Evolutionary conservation across 2,888 invertebrate species (phyloP).

Genomic region (Drosophila pegasa): DNA sequence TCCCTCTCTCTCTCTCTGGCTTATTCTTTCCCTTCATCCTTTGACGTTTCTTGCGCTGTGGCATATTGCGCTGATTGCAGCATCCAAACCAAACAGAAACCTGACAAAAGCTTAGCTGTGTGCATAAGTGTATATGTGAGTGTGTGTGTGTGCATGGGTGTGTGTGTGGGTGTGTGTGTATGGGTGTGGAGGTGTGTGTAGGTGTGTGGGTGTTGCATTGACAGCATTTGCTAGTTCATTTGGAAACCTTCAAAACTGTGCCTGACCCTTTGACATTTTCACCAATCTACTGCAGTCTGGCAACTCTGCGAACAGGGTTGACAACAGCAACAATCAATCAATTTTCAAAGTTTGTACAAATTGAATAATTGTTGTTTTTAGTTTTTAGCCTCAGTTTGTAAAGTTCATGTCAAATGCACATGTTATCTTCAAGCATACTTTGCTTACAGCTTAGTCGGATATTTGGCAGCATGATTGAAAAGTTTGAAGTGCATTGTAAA

Average conservation of each 20-base stretch:
- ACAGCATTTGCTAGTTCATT: conserved; percentile 9
- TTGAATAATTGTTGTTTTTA: no score
- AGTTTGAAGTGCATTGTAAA: no score
- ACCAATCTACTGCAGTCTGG: neutral
- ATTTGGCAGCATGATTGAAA: no score
- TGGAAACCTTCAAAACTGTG: neutral
- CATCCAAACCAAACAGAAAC: conserved; percentile 13
- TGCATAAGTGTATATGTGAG: no score
- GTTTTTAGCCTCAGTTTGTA: neutral
- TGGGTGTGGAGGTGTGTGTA: conserved; percentile 1
- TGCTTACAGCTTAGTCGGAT: no score
- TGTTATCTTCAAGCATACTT: neutral
- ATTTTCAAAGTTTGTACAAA: no score
- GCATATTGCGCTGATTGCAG: conserved; percentile 43
- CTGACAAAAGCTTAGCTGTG: conserved; percentile 13
- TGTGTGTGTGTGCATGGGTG: no score
- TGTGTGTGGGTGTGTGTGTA: neutral
- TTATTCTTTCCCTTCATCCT: neutral
- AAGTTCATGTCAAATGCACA: neutral
- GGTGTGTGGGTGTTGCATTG: neutral
- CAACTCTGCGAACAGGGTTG: neutral
- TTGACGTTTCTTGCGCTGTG: conserved; percentile 19
- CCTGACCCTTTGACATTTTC: conserved; percentile 1
- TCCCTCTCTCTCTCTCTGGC: neutral
- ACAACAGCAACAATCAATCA: neutral